These are phyloP conservation scores for Catalaphyllia jardinei DNA, from an alignment of 64 coral and sea anemone genomes.

Conservation along the genomic window DNA sequence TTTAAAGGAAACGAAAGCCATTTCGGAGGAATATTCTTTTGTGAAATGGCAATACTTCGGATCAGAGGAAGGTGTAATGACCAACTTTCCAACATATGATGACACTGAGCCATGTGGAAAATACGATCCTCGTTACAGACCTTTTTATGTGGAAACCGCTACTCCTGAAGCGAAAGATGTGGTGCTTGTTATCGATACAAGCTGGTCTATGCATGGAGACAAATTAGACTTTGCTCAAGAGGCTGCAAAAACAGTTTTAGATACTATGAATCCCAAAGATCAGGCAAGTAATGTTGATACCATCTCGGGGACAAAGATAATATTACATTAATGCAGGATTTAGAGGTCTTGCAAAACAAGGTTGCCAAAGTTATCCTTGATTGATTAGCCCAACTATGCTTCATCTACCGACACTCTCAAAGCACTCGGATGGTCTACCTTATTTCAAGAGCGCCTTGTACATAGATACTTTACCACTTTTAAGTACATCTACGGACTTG, in stretches of 20 bases:
- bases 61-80: constrained; percentile 41
- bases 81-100: constrained; percentile 10
- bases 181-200: constrained; percentile 58
- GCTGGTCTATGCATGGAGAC: constrained; percentile 38
- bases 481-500: no score
- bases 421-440: no score
- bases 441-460: no score
- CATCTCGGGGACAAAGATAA: no score
- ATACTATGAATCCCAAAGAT: constrained; percentile 62
- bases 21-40: background rate
- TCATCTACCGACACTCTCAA: no score
- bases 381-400: no score
- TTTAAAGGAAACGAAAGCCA: background rate
- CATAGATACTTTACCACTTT: no score
- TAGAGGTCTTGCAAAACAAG: no score
- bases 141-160: constrained; percentile 63
- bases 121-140: constrained; percentile 51
- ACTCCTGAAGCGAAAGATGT: constrained; percentile 59
- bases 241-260: constrained; percentile 55
- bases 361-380: no score
- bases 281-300: constrained; percentile 26
- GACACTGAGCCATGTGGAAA: background rate
- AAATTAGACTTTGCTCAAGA: constrained; percentile 35
- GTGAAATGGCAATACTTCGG: constrained; percentile 55
- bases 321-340: no score